These are phyloP conservation scores for Nyctibius grandis DNA, from an alignment of 2,797 vertebrate genomes.

Conservation along the genomic window DNA sequence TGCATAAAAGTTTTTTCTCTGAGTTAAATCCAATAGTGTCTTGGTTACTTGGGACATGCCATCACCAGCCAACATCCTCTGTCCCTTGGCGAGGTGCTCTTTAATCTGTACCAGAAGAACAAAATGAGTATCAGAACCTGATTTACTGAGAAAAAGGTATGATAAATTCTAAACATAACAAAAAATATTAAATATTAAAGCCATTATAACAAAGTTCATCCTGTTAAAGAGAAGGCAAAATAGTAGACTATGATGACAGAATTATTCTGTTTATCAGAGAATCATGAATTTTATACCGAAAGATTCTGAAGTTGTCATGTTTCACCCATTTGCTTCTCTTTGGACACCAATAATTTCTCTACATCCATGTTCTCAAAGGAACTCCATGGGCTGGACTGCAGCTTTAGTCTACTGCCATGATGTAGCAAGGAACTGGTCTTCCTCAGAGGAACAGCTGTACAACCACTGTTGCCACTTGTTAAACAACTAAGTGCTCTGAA, in stretches of 20 bases:
- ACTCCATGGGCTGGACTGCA: neutral
- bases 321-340: neutral
- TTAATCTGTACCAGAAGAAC: constrained; percentile 84
- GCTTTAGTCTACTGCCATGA: neutral
- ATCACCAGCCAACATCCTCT: constrained; percentile 91
- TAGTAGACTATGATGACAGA: neutral
- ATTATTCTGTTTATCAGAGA: neutral
- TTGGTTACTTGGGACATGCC: constrained; percentile 99
- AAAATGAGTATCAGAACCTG: constrained; percentile 63
- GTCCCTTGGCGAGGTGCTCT: constrained; percentile 96
- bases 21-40: constrained; percentile 94
- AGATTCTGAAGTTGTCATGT: neutral
- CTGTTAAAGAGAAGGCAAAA: neutral
- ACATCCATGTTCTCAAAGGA: neutral
- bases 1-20: constrained; percentile 96
- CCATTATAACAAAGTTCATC: neutral
- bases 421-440: neutral
- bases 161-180: neutral
- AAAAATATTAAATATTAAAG: neutral
- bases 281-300: neutral
- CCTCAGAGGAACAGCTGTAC: neutral
- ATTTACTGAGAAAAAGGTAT: neutral
- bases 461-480: neutral
- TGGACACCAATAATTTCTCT: neutral
- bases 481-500: neutral